phyloP scores from a whole-genome alignment of 1,140 invertebrate species.

The Drosophila micromelanica region DNA sequence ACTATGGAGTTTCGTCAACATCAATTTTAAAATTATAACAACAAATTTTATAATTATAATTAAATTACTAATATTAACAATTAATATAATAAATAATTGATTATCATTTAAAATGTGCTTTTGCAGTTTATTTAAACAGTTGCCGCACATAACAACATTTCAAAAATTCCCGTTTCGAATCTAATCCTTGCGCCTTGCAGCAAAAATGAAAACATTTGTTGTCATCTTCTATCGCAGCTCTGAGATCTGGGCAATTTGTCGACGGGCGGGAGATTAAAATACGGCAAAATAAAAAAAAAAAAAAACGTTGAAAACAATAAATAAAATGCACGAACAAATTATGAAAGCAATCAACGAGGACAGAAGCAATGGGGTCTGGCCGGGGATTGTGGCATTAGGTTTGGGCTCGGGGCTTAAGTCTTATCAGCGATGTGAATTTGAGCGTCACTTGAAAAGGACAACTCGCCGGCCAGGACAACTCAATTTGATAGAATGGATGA shows the following conservation, averaged over 20 bases:
- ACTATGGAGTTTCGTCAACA: no score
- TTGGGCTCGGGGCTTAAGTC: constrained; percentile 31
- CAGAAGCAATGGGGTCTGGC: constrained; percentile 8
- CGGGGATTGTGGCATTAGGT: not conserved
- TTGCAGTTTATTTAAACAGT: not conserved
- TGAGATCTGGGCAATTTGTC: constrained; percentile 63
- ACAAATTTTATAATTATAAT: no score
- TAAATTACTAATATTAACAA: no score
- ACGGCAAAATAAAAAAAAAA: constrained; percentile 28
- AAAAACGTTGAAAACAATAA: constrained; percentile 40
- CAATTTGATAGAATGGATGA: constrained; percentile 52
- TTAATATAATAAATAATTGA: not conserved
- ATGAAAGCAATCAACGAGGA: constrained; percentile 45
- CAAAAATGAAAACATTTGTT: constrained; percentile 77
- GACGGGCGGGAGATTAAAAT: constrained; percentile 61
- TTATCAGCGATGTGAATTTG: constrained; percentile 76
- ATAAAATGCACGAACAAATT: constrained; percentile 52
- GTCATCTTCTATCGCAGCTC: constrained; percentile 66
- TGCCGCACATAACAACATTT: not conserved
- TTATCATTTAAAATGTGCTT: not conserved
- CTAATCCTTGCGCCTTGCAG: constrained; percentile 18
- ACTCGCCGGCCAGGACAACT: constrained; percentile 30
- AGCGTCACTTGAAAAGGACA: constrained; percentile 63
- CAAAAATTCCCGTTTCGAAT: constrained; percentile 1
- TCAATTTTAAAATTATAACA: no score